Percentiles rank a stretch among this genome's conserved stretches.
Evolutionary conservation across 2,113 vertebrate genomes (phyloP).

Genomic region (Empidonax alnorum): DNA sequence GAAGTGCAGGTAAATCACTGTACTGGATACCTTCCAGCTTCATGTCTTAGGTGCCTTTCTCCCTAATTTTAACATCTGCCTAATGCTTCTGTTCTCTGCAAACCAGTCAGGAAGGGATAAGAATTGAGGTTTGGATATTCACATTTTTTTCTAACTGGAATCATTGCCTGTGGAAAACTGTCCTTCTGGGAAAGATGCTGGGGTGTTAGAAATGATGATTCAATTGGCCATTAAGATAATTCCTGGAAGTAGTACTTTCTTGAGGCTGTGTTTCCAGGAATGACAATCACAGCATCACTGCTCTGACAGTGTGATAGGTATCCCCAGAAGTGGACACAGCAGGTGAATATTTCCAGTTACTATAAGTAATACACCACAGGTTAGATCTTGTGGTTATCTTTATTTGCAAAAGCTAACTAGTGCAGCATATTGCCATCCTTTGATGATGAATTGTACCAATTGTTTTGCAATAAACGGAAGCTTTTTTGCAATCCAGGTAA

Average conservation of each 20-base stretch:
- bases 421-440: constrained; percentile 53
- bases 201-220: constrained; percentile 73
- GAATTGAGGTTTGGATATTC: background rate
- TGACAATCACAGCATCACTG: background rate
- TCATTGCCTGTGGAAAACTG: constrained; percentile 60
- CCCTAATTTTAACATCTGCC: constrained; percentile 39
- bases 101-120: constrained; percentile 1
- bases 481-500: constrained; percentile 66
- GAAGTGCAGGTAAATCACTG: constrained; percentile 21
- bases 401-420: constrained; percentile 64
- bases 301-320: constrained; percentile 28
- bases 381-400: constrained; percentile 24
- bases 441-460: constrained; percentile 36
- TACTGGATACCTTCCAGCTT: background rate
- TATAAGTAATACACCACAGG: background rate
- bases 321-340: constrained; percentile 20
- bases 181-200: constrained; percentile 65
- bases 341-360: constrained; percentile 51
- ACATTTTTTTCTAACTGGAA: constrained; percentile 60
- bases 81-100: constrained; percentile 19
- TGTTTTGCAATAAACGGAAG: constrained; percentile 66
- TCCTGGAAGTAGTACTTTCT: constrained; percentile 69
- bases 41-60: background rate
- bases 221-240: constrained; percentile 75
- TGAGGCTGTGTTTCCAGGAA: constrained; percentile 60